phyloP scores from a whole-genome alignment of 2,797 vertebrate genomes.

The Enteromius afrohamiltoni region DNA sequence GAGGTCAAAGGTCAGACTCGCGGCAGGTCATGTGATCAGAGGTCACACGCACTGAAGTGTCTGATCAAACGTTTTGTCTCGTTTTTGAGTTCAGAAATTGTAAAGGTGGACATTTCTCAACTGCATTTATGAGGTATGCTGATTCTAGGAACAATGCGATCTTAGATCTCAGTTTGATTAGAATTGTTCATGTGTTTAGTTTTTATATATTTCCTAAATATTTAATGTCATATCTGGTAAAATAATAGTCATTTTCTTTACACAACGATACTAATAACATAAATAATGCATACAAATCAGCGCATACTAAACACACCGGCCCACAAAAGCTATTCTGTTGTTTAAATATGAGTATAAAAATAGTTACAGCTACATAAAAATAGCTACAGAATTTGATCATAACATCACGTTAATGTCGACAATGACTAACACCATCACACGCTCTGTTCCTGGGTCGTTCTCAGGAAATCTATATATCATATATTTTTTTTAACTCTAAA shows the following conservation, averaged over 20 bases:
- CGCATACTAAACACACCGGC: slow-evolving; percentile 24
- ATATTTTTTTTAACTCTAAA: no score
- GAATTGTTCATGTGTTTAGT: background rate
- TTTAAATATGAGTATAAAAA: slow-evolving; percentile 75
- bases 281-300: slow-evolving; percentile 42
- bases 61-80: background rate
- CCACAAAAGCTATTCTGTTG: slow-evolving; percentile 52
- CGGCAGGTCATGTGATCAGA: slow-evolving; percentile 8
- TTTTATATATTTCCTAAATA: background rate
- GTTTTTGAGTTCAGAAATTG: background rate
- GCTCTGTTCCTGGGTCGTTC: no score
- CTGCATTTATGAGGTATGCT: background rate
- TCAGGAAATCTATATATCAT: background rate
- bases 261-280: background rate
- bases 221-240: slow-evolving; percentile 5
- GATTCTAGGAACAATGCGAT: background rate
- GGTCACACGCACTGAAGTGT: background rate
- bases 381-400: slow-evolving; percentile 41
- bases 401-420: slow-evolving; percentile 29
- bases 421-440: background rate
- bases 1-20: slow-evolving; percentile 22
- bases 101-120: background rate
- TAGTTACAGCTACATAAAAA: slow-evolving; percentile 62
- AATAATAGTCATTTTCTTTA: slow-evolving; percentile 18
- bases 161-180: no score